Conservation (phyloP, 2,113 vertebrate species). For the Gambusia affinis region DNA sequence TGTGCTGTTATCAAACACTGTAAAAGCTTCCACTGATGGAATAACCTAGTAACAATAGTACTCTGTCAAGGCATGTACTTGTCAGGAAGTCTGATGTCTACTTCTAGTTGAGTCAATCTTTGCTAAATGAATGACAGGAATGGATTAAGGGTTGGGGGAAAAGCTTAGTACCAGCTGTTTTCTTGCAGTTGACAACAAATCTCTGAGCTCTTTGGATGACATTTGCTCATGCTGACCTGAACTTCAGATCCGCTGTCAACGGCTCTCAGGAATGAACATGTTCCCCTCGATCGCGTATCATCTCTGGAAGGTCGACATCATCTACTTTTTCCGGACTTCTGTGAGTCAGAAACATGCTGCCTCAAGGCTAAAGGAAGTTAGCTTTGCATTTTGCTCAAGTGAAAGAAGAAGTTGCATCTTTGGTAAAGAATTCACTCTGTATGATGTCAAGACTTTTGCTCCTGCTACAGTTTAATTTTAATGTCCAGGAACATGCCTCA, state of each 20-base stretch:
- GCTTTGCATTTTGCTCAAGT: conserved; percentile 28
- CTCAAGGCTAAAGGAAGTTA: conserved; percentile 15
- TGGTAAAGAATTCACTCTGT: background rate
- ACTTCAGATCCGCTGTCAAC: conserved; percentile 70
- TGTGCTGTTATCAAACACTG: conserved; percentile 41
- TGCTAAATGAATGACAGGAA: conserved; percentile 37
- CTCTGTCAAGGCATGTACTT: conserved; percentile 41
- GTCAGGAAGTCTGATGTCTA: conserved; percentile 31
- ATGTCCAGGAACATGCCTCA: conserved; percentile 26
- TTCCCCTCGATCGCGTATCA: conserved; percentile 55
- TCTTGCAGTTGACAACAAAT: conserved; percentile 34
- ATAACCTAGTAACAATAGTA: conserved; percentile 45
- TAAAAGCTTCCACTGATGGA: conserved; percentile 48
- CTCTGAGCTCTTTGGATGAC: conserved; percentile 46
- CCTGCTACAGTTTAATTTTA: conserved; percentile 12
- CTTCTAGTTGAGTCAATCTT: conserved; percentile 62
- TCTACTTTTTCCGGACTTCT: conserved; percentile 41
- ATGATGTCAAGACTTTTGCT: conserved; percentile 3
- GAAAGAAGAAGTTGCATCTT: conserved; percentile 1
- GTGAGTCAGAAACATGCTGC: conserved; percentile 48
- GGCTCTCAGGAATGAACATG: conserved; percentile 51
- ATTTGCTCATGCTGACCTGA: conserved; percentile 58
- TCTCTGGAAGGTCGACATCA: conserved; percentile 36
- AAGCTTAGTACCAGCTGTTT: conserved; percentile 64
- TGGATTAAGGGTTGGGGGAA: conserved; percentile 27